Percentiles rank a stretch among this genome's conserved stretches.
phyloP scores from a whole-genome alignment of 2,888 invertebrate genomes.

The Atrina japonica region DNA sequence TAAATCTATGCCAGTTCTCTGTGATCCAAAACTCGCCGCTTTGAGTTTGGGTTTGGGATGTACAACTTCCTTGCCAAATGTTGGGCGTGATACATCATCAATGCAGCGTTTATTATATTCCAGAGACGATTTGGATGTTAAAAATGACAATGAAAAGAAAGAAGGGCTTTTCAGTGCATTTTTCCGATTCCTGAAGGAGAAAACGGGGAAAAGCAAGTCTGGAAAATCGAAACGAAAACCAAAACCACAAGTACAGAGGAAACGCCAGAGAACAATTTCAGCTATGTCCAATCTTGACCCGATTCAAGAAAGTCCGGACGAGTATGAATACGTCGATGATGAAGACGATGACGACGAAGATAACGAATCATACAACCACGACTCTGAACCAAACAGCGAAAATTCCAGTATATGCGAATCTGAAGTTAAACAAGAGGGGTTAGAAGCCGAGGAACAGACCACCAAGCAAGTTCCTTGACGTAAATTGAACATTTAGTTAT shows the following conservation, averaged over 20 bases:
- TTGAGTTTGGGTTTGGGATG: conserved; percentile 22
- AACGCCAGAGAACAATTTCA: conserved; percentile 74
- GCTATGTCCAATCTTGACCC: conserved; percentile 76
- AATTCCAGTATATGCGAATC: conserved; percentile 35
- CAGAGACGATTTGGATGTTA: conserved; percentile 29
- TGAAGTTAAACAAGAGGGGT: conserved; percentile 7
- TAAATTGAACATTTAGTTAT: conserved; percentile 2
- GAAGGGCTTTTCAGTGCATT: conserved; percentile 70
- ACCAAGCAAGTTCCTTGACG: conserved; percentile 22
- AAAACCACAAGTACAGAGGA: conserved; percentile 66
- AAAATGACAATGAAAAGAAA: conserved; percentile 67
- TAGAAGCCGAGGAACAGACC: neutral
- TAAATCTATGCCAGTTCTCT: conserved; percentile 69
- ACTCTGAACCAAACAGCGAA: conserved; percentile 43
- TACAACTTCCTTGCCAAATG: conserved; percentile 60
- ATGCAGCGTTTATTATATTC: conserved; percentile 32
- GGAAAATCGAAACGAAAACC: conserved; percentile 73
- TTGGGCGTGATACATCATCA: conserved; percentile 45
- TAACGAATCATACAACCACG: conserved; percentile 66
- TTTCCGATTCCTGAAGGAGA: conserved; percentile 66
- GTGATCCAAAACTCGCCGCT: conserved; percentile 52
- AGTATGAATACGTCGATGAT: conserved; percentile 68
- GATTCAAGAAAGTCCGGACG: conserved; percentile 75
- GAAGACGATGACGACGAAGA: conserved; percentile 59
- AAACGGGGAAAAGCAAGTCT: conserved; percentile 57